Base-by-base conservation (phyloP, 2,888 invertebrate species). In the Zelleria hepariella region DNA sequence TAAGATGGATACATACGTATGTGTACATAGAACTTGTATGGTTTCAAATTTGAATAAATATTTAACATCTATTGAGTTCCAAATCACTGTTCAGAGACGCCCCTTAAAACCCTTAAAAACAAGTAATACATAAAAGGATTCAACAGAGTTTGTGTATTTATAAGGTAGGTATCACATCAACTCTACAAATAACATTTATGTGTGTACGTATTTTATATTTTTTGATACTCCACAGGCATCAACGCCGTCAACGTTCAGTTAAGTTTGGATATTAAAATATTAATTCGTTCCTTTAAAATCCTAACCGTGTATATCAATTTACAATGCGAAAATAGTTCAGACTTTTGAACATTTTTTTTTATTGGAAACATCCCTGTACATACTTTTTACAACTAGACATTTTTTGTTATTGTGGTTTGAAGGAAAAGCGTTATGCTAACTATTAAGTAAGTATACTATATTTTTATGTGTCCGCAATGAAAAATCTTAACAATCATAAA, bases 261-360 rank as follows among this genome's bases (percentile, higher is more conserved):
- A 84, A 78, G 82, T 72, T 80, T 65, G 78, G 73, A 80, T 87
- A 86, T 72, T 86, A 86, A 88, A 88, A 87, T 86, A 86, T 83
- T 80, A 78, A 80, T 85, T 85, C 79, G 73, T 82, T 82, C 78
- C 73, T 82, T 82, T 75, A 78, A 57, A 77, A 70, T 77, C 72
- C 85, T 87, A 86, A 77, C 72, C 69, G 86, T 87, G 88, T 86
- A 82, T 82, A 84, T 68, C 80, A 80, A 76, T 78, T 80, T 84
- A 88, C 86, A 86, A 85, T 86, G 87, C 76, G 86, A 87, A 87
- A 88, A 87, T 86, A 87, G 86, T 86, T 88, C 88, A 87, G 86
- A 86, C 88, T 88, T 87, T 80, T 77, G 86, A 86, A 86, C 88
- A 74, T 78, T 27, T 51, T 58, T 42, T 51, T 27, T 56, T 82